Evolutionary conservation across 2,888 invertebrate species (phyloP).

Genomic region (Pollenia angustigena): DNA sequence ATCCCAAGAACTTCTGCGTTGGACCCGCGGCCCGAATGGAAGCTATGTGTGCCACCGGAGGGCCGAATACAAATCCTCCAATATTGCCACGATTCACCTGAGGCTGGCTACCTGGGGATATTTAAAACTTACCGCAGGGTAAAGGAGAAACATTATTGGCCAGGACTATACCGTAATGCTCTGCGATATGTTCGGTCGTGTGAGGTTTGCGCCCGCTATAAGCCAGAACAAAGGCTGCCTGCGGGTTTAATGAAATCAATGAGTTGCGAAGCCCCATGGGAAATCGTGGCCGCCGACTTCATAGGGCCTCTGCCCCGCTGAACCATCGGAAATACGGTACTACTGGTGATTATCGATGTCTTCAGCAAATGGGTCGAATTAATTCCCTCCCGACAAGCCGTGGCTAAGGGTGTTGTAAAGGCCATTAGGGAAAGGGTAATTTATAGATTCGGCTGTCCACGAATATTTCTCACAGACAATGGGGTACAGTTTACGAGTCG

Average conservation of each 20-base stretch:
- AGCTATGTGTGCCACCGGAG: constrained; percentile 39
- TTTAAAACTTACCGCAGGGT: constrained; percentile 54
- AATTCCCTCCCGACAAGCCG: too few relatives aligned
- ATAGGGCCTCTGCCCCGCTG: too few relatives aligned
- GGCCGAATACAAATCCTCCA: too few relatives aligned
- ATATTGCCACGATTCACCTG: neutral
- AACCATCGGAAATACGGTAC: too few relatives aligned
- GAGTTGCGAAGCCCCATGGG: too few relatives aligned
- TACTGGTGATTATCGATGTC: too few relatives aligned
- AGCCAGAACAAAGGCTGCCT: constrained; percentile 39
- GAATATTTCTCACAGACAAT: neutral
- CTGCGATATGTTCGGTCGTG: constrained; percentile 50
- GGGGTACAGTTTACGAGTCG: neutral
- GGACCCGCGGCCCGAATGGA: constrained; percentile 49
- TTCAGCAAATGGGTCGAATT: too few relatives aligned
- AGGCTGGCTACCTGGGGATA: constrained; percentile 64
- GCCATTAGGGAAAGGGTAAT: neutral
- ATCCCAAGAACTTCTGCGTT: neutral
- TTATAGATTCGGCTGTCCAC: neutral
- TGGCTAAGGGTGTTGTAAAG: too few relatives aligned
- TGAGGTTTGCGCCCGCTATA: constrained; percentile 50
- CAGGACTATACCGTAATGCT: constrained; percentile 54
- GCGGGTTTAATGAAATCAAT: constrained; percentile 50
- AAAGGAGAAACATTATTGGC: constrained; percentile 63
- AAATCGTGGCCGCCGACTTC: too few relatives aligned